Base-by-base conservation (phyloP, 2,888 invertebrate genomes). In the Seira sanloemensis region DNA sequence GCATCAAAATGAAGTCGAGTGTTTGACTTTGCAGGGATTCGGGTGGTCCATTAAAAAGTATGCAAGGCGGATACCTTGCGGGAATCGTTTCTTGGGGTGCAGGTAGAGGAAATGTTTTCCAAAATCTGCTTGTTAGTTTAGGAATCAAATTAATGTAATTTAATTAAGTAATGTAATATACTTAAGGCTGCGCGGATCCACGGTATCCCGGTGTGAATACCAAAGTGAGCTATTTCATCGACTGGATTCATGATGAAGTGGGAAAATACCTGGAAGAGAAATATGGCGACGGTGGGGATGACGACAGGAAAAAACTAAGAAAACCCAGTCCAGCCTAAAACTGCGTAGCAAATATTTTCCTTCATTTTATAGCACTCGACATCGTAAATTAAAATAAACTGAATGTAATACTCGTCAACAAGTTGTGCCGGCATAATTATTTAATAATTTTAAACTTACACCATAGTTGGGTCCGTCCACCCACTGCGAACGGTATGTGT, bases 71-170 rank as follows among this genome's bases (percentile, higher is more conserved):
- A 21, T 79, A 79, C 21, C 25, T 79, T 12, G 79, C 79, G 18
- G 79, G 79, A 19, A 67, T 79, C 9, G 73, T 79, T 54, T 79
- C 79, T 0, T 79, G 79, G 79, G 25, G 73, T 73, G 73, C 62
- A 50, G 79, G 65, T 74, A 65, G 19, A 26, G 1, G 23, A 67
- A 24, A n/a, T 23, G 27, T 23, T 24, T n/a, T n/a, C n/a, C 37
- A 37, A 37, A 37, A 37, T 37, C n/a, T n/a, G n/a, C n/a, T n/a
- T 37, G 12, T 37, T 37, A 37, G 12, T 37, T 37, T 37, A n/a
- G n/a, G n/a, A n/a, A n/a, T n/a, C n/a, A n/a, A n/a, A n/a, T n/a
- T n/a, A n/a, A 7, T 37, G 37, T 12, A 37, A 12, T 37, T 37
- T 37, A 7, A 7, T 37, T 37, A 37, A 37, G 4, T 12, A n/a